Percentiles rank a stretch among this genome's conserved stretches.
These are phyloP conservation scores for Silvanus unidentatus DNA, from an alignment of 2,888 invertebrate genomes.

Conservation along the genomic window DNA sequence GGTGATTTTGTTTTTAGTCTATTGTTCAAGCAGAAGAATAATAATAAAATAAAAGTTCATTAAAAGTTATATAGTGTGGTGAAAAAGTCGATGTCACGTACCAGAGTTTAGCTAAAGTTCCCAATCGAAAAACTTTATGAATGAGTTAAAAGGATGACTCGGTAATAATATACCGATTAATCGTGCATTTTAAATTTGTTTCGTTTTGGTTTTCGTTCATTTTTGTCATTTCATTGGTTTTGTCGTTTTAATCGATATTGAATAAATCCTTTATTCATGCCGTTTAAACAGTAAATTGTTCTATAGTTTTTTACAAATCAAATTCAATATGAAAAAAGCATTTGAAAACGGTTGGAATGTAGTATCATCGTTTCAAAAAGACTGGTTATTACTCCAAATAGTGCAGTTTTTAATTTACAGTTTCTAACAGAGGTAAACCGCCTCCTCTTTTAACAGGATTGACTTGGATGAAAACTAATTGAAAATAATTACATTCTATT, in stretches of 20 bases:
- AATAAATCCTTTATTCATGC: constrained; percentile 28
- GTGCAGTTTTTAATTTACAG: no score
- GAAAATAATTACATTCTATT: no score
- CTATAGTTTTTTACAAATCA: constrained; percentile 23
- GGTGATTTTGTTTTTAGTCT: constrained; percentile 8
- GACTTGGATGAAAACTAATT: no score
- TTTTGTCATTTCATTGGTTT: constrained; percentile 17
- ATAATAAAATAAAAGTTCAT: constrained; percentile 7
- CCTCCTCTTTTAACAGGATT: no score
- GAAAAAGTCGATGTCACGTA: constrained; percentile 17
- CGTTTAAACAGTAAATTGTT: constrained; percentile 28
- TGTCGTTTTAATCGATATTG: constrained; percentile 1
- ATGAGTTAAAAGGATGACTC: constrained; percentile 17
- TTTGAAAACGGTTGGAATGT: no score
- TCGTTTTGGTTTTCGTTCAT: constrained; percentile 25
- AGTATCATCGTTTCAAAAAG: no score
- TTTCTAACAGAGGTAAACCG: no score
- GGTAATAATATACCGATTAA: constrained; percentile 20
- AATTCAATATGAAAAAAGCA: not conserved
- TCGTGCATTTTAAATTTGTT: constrained; percentile 30
- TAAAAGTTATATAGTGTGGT: not conserved
- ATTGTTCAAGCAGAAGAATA: constrained; percentile 3
- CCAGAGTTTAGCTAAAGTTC: constrained; percentile 6
- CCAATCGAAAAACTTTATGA: constrained; percentile 20
- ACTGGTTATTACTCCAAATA: no score